phyloP scores from a whole-genome alignment of 2,113 vertebrate genomes.

The Dolichotis patagonum region DNA sequence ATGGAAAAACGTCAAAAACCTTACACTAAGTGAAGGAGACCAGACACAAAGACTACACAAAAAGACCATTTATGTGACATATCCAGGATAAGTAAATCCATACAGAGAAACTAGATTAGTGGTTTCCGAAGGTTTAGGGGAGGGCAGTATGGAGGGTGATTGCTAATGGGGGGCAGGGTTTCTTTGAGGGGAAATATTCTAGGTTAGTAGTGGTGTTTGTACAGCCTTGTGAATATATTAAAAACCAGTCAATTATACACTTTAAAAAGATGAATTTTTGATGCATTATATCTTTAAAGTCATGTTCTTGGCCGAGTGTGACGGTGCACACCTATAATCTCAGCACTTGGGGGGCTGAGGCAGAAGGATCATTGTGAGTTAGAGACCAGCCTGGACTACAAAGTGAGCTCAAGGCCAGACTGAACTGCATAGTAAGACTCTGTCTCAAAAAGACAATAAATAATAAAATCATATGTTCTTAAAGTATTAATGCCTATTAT shows the following conservation, averaged over 20 bases:
- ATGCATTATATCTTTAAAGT: not conserved
- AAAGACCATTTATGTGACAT: not conserved
- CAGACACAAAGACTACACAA: not conserved
- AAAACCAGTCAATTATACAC: not conserved
- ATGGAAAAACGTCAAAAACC: not conserved
- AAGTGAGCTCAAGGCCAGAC: no score
- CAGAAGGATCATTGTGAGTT: no score
- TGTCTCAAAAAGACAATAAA: no score
- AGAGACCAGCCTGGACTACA: no score
- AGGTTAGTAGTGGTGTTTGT: not conserved
- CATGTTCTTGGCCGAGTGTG: not conserved
- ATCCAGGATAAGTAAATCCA: not conserved
- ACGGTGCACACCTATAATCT: no score
- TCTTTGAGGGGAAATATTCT: not conserved
- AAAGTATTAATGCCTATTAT: not conserved
- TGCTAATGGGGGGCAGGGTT: not conserved
- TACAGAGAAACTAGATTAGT: not conserved
- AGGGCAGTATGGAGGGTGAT: not conserved
- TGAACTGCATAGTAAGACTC: no score
- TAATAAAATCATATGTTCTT: not conserved
- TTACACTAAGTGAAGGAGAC: not conserved
- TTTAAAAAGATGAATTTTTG: constrained; percentile 18
- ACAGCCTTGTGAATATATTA: not conserved
- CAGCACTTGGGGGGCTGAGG: no score
- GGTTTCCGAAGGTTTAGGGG: not conserved